Evolutionary conservation across 2,113 vertebrate species (phyloP), one percentile per base, ranked within the genome.

Genomic region (Nothocercus nigrocapillus): DNA sequence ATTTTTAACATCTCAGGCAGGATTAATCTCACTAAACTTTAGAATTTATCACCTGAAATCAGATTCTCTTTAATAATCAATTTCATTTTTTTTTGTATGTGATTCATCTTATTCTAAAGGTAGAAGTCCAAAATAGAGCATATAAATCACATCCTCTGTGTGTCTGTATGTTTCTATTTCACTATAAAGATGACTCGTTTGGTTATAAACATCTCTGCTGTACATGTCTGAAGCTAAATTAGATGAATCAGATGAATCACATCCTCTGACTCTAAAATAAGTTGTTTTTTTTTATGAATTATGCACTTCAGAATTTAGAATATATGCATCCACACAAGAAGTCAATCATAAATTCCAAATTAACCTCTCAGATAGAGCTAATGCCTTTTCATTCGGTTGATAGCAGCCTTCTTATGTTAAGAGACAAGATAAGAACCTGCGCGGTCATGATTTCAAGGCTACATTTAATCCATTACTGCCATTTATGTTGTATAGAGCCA

Each of bases 171-270:
- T 86, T 95, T 53, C 66, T 90, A 87, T 92, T 93, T 93, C 56
- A 89, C 74, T 92, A 44, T 84, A 79, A 92, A 85, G 81, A 96
- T 93, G 66, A 84, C 61, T 97, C 0, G 13, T 90, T 94, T 94
- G 91, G 73, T 94, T 94, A 94, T 89, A 95, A 95, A 95, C 93
- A 96, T 93, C 86, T 96, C 84, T 94, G 86, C 81, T 95, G 82
- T 96, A 80, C 90, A 88, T 51, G 68, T 96, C 85, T 92, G 86
- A 90, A 92, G 58, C 74, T 82, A 96, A 95, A 93, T 89, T 42
- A 92, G 92, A 94, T 93, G 44, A 97, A 89, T 95, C 91, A 92
- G 92, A 94, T 93, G 44, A 97, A 89, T 95, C 91, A 90, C 25
- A 93, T 93, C 91, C 81, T 90, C 86, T 87, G 62, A 89, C 77